These are phyloP conservation scores for Scolanthus callimorphus DNA, from an alignment of 92 coral and sea anemone genomes.

Conservation along the genomic window DNA sequence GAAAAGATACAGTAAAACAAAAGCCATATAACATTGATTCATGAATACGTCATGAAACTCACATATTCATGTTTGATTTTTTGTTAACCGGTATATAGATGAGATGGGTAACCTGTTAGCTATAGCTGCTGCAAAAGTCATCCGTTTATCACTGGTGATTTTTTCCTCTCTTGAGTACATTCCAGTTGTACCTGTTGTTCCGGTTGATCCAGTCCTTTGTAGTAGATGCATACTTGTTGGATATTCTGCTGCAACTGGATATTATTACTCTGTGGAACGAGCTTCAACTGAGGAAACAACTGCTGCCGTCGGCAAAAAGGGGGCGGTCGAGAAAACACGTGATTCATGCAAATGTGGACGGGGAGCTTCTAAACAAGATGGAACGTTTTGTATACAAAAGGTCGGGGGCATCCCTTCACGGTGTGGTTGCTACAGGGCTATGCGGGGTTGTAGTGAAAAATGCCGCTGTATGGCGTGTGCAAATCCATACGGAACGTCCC, in stretches of 20 bases:
- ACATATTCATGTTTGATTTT: too few species aligned
- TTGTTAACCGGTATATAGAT: too few species aligned
- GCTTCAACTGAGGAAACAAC: too few species aligned
- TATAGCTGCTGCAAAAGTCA: constrained; percentile 2
- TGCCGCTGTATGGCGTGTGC: constrained; percentile 32
- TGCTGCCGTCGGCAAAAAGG: constrained; percentile 2
- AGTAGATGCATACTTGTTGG: constrained; percentile 6
- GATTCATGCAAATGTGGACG: constrained; percentile 46
- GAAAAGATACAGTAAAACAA: too few species aligned
- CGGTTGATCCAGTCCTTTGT: constrained; percentile 6
- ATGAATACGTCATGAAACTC: too few species aligned
- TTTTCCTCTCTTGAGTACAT: constrained; percentile 7
- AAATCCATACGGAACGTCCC: constrained; percentile 29
- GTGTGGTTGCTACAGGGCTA: constrained; percentile 26
- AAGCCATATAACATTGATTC: too few species aligned
- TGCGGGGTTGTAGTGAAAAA: constrained; percentile 29
- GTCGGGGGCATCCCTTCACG: constrained; percentile 36
- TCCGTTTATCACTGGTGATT: constrained; percentile 3
- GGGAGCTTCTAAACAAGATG: constrained; percentile 36
- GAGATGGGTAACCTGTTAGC: constrained; percentile 13
- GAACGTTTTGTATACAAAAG: constrained; percentile 31
- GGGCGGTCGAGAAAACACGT: too few species aligned
- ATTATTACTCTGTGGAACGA: constrained; percentile 1
- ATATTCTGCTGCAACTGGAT: constrained; percentile 3
- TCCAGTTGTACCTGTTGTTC: constrained; percentile 17